Evolutionary conservation across 2,113 vertebrate species (phyloP).

Genomic region (Microcebus lehilahytsara): DNA sequence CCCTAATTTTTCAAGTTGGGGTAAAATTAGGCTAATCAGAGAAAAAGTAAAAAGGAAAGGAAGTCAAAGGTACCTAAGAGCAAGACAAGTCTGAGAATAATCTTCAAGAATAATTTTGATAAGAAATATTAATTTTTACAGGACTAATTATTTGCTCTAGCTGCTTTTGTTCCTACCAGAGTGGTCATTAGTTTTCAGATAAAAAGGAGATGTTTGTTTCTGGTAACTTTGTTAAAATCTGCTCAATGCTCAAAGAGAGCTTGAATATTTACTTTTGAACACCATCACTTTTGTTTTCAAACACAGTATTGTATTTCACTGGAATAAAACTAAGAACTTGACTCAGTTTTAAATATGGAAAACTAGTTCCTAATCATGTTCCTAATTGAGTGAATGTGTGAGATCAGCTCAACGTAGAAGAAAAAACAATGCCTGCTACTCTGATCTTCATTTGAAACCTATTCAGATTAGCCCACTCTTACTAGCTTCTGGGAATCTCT

Average conservation of each 20-base stretch:
- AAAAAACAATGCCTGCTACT: background rate
- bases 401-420: background rate
- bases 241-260: background rate
- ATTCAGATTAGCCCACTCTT: background rate
- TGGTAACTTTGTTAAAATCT: slow-evolving; percentile 29
- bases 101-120: slow-evolving; percentile 6
- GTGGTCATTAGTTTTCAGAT: background rate
- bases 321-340: slow-evolving; percentile 6
- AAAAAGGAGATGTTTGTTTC: background rate
- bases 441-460: background rate
- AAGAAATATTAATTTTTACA: background rate
- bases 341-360: slow-evolving; percentile 39
- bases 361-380: background rate
- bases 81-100: background rate
- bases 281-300: slow-evolving; percentile 2
- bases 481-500: background rate
- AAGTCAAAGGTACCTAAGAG: background rate
- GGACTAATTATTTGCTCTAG: background rate
- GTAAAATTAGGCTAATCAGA: background rate
- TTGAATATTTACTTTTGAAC: slow-evolving; percentile 42
- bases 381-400: background rate
- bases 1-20: background rate
- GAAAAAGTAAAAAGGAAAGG: background rate
- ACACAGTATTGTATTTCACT: background rate
- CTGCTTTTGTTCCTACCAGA: background rate